A percentile compares a stretch with the other conserved stretches of the same genome.
Evolutionary conservation across 2,797 vertebrate species (phyloP).

Genomic region (Acipenser oxyrinchus): DNA sequence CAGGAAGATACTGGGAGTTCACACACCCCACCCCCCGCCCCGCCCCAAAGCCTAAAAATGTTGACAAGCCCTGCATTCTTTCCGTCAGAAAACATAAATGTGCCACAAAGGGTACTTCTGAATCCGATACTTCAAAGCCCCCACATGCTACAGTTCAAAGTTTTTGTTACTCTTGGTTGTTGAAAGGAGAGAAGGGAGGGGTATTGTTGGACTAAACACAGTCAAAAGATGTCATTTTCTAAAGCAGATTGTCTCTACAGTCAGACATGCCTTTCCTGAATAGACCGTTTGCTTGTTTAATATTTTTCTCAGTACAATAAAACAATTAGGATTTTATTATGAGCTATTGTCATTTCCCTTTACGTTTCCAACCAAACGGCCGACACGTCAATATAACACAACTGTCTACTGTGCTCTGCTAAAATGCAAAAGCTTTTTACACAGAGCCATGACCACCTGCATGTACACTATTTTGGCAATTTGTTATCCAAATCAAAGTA

Average conservation of each 20-base stretch:
- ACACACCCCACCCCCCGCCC: neutral
- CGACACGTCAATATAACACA: no score
- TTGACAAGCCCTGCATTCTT: slow-evolving; percentile 3
- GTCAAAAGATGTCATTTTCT: slow-evolving; percentile 10
- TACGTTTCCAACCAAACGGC: no score
- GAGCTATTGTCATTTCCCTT: no score
- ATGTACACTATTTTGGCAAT: no score
- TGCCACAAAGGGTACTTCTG: neutral
- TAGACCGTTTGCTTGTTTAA: slow-evolving; percentile 13
- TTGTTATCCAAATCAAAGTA: no score
- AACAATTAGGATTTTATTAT: no score
- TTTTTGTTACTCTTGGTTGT: slow-evolving; percentile 9
- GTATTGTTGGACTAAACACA: slow-evolving; percentile 10
- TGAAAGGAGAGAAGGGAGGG: slow-evolving; percentile 9
- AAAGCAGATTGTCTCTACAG: slow-evolving; percentile 11
- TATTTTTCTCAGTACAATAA: neutral
- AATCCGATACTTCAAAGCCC: neutral
- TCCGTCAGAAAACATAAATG: neutral
- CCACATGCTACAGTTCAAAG: slow-evolving; percentile 13
- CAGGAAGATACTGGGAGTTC: neutral
- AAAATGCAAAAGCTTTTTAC: no score
- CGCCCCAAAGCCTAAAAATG: neutral
- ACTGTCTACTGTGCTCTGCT: no score
- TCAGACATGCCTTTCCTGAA: slow-evolving; percentile 9
- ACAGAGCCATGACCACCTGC: no score